Conservation (phyloP, 2,797 vertebrate genomes). For the Takifugu rubripes region DNA sequence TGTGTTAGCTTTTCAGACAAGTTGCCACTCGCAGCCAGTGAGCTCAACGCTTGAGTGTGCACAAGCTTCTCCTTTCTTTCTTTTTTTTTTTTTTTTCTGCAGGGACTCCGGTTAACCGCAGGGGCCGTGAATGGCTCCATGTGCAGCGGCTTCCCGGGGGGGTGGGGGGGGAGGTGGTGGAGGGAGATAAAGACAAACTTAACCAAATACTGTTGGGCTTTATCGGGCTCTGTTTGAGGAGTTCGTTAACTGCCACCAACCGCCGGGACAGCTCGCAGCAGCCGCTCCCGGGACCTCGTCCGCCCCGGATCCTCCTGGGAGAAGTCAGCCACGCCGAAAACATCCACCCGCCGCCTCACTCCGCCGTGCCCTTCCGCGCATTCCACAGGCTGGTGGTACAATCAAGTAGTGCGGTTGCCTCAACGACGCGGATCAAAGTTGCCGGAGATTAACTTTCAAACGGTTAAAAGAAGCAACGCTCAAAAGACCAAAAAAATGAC, state of each 20-base stretch:
- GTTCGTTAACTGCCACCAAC: constrained; percentile 50
- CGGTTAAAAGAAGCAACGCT: no score
- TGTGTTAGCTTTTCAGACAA: constrained; percentile 73
- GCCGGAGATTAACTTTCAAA: neutral
- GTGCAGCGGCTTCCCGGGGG: constrained; percentile 39
- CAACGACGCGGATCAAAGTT: constrained; percentile 11
- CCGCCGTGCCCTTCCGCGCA: constrained; percentile 78
- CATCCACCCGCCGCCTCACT: constrained; percentile 61
- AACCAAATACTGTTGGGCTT: constrained; percentile 15
- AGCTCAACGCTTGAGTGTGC: constrained; percentile 42
- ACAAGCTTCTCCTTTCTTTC: constrained; percentile 17
- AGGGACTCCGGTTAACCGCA: constrained; percentile 59
- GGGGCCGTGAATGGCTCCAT: constrained; percentile 49
- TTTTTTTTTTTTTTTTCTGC: constrained; percentile 14
- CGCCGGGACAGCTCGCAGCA: constrained; percentile 24
- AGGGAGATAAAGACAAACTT: constrained; percentile 44
- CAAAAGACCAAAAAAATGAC: neutral
- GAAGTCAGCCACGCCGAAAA: constrained; percentile 69
- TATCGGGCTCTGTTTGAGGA: constrained; percentile 25
- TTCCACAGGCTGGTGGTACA: constrained; percentile 82
- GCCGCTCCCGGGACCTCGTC: constrained; percentile 55
- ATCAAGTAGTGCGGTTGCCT: constrained; percentile 70
- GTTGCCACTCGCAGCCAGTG: constrained; percentile 74
- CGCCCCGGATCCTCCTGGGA: constrained; percentile 77
- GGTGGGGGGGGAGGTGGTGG: constrained; percentile 40